Evolutionary conservation across 2,113 vertebrate genomes (phyloP).

Genomic region (Rana temporaria): DNA sequence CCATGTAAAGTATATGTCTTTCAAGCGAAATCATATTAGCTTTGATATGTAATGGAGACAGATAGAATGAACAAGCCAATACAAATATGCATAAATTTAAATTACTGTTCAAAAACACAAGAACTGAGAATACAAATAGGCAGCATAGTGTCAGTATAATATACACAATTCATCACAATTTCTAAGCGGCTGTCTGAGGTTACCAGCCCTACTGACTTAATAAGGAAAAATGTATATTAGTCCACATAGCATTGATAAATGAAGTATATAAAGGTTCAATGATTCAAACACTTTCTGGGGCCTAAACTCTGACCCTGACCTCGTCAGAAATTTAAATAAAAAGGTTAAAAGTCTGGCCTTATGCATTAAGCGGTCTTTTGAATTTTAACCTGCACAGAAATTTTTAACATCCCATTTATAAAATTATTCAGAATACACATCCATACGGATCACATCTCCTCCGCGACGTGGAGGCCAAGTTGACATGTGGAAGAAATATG

Average conservation of each 20-base stretch:
- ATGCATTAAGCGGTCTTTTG: conserved; percentile 59
- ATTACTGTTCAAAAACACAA: conserved; percentile 60
- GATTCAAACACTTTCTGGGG: conserved; percentile 66
- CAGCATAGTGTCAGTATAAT: conserved; percentile 65
- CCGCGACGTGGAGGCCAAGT: conserved; percentile 17
- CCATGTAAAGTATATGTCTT: background rate
- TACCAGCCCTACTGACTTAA: conserved; percentile 70
- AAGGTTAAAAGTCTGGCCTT: conserved; percentile 47
- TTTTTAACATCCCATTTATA: conserved; percentile 46
- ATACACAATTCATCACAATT: conserved; percentile 66
- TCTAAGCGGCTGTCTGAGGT: conserved; percentile 67
- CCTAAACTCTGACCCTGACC: conserved; percentile 63
- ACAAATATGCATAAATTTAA: conserved; percentile 53
- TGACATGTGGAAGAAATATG: conserved; percentile 46
- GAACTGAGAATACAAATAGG: conserved; percentile 16
- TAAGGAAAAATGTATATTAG: conserved; percentile 69
- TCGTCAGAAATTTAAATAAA: conserved; percentile 68
- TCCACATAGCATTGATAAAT: conserved; percentile 68
- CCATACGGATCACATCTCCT: conserved; percentile 37
- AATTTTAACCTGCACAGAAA: conserved; percentile 33
- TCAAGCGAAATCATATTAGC: background rate
- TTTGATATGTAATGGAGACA: background rate
- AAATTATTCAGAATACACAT: conserved; percentile 48
- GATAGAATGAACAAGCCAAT: conserved; percentile 46
- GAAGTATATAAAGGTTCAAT: conserved; percentile 69